phyloP scores from a whole-genome alignment of 2,113 vertebrate genomes.

The Pardalotus punctatus region DNA sequence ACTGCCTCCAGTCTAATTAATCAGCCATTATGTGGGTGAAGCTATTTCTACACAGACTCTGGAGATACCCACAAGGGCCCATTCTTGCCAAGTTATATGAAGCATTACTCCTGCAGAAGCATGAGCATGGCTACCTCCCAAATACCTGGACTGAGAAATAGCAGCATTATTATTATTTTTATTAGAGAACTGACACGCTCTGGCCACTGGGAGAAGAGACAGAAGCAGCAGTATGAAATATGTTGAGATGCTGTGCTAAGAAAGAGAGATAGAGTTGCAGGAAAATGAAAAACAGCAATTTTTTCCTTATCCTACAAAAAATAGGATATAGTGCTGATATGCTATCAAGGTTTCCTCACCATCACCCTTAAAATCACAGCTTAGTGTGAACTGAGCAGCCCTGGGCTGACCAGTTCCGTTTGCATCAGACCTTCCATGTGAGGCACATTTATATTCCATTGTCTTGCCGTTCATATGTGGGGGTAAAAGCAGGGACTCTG shows the following conservation, averaged over 20 bases:
- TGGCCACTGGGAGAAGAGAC: background rate
- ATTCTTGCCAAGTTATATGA: background rate
- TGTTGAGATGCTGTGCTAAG: background rate
- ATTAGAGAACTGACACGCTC: background rate
- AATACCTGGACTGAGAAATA: background rate
- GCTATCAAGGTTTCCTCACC: background rate
- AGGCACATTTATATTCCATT: background rate
- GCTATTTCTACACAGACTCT: background rate
- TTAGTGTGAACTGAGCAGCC: background rate
- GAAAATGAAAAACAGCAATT: background rate
- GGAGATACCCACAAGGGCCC: background rate
- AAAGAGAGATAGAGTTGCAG: background rate
- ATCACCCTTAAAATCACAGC: background rate
- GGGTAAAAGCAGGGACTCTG: background rate
- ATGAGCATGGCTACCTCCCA: background rate
- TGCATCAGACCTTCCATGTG: background rate
- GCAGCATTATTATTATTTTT: background rate
- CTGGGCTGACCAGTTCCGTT: rapidly evolving
- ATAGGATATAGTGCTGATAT: background rate
- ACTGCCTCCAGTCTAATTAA: background rate
- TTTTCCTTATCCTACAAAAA: background rate
- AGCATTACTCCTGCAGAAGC: background rate
- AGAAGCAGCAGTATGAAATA: background rate
- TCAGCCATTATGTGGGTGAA: background rate
- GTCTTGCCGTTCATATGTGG: background rate